Evolutionary conservation across 2,888 invertebrate species (phyloP), one percentile per base, ranked within the genome.

Genomic region (Cheilosia variabilis): DNA sequence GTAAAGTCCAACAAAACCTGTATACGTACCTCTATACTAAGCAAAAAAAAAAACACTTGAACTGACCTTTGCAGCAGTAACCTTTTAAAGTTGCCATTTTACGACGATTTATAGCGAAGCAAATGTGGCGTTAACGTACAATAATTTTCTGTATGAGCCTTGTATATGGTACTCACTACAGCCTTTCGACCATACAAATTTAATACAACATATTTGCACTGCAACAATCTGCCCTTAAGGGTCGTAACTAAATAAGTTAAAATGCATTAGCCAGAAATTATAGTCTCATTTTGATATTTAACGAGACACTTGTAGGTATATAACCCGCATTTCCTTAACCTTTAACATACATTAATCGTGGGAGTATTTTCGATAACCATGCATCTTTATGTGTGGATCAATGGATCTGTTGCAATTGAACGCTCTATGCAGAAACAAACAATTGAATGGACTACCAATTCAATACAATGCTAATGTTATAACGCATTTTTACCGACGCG

Each of bases 21-120:
- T 53, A 27, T 27, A 68, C 52, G 10, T 15, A 50, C 19, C 13
- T 34, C 22, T 2, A 15, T 17, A 15, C 19, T 19, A 34, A 15
- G 57, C 37, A 63, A 45, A 45, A 57, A 45, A 13, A 69, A 55
- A 63, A 45, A 45, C n/a, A 24, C 31, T 60, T 9, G 24, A 31
- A 62, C 68, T 77, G 76, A 77, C 76, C 68, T 77, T 77, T 77
- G 53, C 53, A 66, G 41, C 22, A 60, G 31, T 77, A 60, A 77
- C 68, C 68, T 77, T 68, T 77, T 3, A 13, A 60, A 60, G 27
- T 45, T 68, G 68, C 60, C 60, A 68, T 77, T 77, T 68, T 6
- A 22, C 34, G 27, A 10, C 37, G 52, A 13, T 50, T 73, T 19
- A 15, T 37, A 57, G 27, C 4, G 31, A 31, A 15, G 34, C 9